Evolutionary conservation across 2,113 vertebrate species (phyloP), one percentile per base, ranked within the genome.

Genomic region (Balaenoptera acutorostrata): DNA sequence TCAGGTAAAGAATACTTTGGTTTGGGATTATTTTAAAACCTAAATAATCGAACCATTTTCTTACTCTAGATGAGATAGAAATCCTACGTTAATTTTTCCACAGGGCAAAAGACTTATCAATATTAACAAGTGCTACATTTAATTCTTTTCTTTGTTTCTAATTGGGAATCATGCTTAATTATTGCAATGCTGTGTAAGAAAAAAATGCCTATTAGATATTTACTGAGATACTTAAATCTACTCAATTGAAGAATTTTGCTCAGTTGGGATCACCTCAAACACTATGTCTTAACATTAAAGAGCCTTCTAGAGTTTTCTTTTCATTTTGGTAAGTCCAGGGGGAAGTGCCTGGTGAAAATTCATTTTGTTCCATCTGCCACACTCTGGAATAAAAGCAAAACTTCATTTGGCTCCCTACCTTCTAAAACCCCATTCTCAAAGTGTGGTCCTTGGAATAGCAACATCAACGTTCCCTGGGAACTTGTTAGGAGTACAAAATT

Each of bases 171-270:
- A 92, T 77, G 49, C 64, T 93, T 92, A 88, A 85, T 90, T 94
- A 93, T 55, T 39, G 68, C 92, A 64, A 57, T 85, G n/a, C n/a
- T 75, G 36, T 92, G 29, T 86, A 64, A 78, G 74, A 96, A 97
- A 93, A 92, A 78, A 86, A 90, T 82, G 33, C 7, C 15, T 82
- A 31, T 89, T 94, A 90, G 78, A 72, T 90, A 92, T 86, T 95
- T 88, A 96, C 78, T 88, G 74, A 78, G 59, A 90, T 90, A 96
- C 91, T 96, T 90, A 96, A 94, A 90, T 94, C 64, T 95, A 85
- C 33, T 92, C 83, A 86, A 12, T 87, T 92, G 41, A 96, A 97
- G 64, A 78, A 75, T 82, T 95, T 78, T 75, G 7, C 52, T 95
- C 52, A 87, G 6, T 52, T 89, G 72, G 27, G 33, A 94, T 90